phyloP scores from a whole-genome alignment of 2,797 vertebrate species.

The Ispidina picta region DNA sequence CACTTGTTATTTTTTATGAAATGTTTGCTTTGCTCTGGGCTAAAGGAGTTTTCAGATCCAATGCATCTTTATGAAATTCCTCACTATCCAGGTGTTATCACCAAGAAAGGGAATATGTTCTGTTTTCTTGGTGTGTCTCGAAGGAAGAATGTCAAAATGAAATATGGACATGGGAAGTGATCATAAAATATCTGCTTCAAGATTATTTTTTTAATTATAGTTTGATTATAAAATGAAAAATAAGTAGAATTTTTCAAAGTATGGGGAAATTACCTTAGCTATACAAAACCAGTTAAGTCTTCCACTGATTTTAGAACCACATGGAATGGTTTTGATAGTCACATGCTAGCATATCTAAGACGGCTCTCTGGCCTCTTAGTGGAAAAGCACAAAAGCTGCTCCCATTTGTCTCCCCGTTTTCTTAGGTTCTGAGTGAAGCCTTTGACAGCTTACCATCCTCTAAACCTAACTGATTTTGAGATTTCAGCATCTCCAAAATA shows the following conservation, averaged over 20 bases:
- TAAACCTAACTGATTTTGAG: background rate
- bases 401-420: background rate
- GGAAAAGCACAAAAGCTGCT: background rate
- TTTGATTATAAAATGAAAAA: background rate
- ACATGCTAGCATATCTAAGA: background rate
- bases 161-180: background rate
- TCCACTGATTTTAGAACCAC: background rate
- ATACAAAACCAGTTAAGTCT: background rate
- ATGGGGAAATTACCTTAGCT: background rate
- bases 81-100: background rate
- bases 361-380: background rate
- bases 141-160: background rate
- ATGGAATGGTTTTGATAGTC: background rate
- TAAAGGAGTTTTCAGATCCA: conserved; percentile 15
- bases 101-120: background rate
- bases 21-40: background rate
- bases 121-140: background rate
- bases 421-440: background rate
- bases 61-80: background rate
- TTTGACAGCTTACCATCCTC: background rate
- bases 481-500: background rate
- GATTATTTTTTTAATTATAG: background rate
- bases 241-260: background rate
- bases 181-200: background rate
- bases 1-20: background rate